These are phyloP conservation scores for Chloroceryle amazona DNA, from an alignment of 2,797 vertebrate genomes.

Conservation along the genomic window DNA sequence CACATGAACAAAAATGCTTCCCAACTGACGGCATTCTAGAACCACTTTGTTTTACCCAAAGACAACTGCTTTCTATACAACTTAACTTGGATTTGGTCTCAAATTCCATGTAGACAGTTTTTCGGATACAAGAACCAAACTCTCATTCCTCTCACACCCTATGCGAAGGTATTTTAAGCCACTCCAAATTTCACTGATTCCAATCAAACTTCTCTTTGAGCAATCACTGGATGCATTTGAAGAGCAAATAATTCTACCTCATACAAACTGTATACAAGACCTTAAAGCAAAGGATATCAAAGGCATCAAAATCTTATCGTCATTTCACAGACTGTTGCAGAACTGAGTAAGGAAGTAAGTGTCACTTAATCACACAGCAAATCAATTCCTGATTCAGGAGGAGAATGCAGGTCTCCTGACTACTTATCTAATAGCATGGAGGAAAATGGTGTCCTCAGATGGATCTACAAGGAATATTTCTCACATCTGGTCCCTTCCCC, in stretches of 20 bases:
- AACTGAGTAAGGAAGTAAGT: background rate
- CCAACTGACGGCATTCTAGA: background rate
- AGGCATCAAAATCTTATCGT: background rate
- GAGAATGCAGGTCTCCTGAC: background rate
- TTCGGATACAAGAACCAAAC: background rate
- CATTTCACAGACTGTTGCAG: conserved; percentile 3
- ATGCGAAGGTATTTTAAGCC: background rate
- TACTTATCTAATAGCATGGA: background rate
- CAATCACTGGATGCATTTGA: background rate
- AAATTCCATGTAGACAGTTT: background rate
- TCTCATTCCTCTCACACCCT: background rate
- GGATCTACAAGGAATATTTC: background rate
- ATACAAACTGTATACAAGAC: background rate
- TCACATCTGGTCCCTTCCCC: background rate
- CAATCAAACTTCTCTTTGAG: background rate
- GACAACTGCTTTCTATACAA: background rate
- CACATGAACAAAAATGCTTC: background rate
- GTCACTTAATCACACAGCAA: background rate
- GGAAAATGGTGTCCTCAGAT: background rate
- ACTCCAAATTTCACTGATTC: background rate
- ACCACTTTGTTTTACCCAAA: background rate
- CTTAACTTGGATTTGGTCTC: background rate
- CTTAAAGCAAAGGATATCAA: background rate
- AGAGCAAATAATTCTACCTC: background rate
- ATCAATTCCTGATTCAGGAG: background rate